Evolutionary conservation across 2,113 vertebrate species (phyloP).

Genomic region (Cricetomys ansorgei): DNA sequence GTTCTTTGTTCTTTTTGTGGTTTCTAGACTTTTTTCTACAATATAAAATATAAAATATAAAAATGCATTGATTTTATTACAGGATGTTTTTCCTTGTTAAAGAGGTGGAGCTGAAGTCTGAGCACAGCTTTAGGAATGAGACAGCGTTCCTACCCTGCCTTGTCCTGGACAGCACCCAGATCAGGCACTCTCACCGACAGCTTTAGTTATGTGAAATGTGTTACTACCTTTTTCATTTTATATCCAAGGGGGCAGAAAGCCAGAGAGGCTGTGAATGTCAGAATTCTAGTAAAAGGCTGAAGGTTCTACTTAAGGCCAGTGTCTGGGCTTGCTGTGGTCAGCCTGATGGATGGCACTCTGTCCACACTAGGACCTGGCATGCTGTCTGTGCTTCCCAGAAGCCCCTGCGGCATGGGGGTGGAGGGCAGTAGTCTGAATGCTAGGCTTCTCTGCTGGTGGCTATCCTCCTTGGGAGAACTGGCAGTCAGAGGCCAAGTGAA

Average conservation of each 20-base stretch:
- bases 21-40: not conserved
- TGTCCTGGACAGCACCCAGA: not conserved
- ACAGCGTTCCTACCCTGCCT: not conserved
- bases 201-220: conserved; percentile 22
- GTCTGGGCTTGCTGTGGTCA: not conserved
- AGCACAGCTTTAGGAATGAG: not conserved
- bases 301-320: not conserved
- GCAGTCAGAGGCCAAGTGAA: not conserved
- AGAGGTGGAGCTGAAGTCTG: not conserved
- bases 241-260: not conserved
- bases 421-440: no score
- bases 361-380: no score
- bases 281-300: not conserved
- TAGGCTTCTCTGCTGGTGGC: not conserved
- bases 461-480: not conserved
- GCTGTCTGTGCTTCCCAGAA: not conserved
- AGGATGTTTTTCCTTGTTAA: not conserved
- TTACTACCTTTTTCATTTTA: not conserved
- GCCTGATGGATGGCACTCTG: not conserved
- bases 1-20: not conserved
- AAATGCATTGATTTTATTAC: conserved; percentile 14
- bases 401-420: not conserved
- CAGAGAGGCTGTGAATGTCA: not conserved
- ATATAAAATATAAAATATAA: not conserved
- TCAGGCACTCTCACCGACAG: not conserved